Conservation (phyloP, 2,797 vertebrate genomes). For the Sebastes flavidus region DNA sequence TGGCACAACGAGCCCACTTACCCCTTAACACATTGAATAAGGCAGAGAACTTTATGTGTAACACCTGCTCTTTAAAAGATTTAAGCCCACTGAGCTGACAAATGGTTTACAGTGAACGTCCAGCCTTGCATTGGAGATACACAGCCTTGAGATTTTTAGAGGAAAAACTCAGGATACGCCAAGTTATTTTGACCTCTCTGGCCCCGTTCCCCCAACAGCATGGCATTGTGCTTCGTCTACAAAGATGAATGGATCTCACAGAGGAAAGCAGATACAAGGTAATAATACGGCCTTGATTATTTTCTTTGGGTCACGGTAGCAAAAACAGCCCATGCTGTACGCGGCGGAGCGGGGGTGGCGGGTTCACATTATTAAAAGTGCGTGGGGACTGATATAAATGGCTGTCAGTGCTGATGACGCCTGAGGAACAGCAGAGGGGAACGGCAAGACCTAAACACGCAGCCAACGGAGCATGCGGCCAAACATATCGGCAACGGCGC, state of each 20-base stretch:
- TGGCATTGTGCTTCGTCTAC: slow-evolving; percentile 57
- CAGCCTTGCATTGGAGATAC: slow-evolving; percentile 1
- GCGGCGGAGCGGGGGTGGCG: slow-evolving; percentile 1
- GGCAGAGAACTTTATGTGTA: slow-evolving; percentile 25
- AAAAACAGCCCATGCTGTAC: slow-evolving; percentile 54
- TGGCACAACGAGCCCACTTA: slow-evolving; percentile 14
- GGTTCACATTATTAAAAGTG: slow-evolving; percentile 67
- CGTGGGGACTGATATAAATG: slow-evolving; percentile 63
- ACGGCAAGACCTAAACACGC: slow-evolving; percentile 60
- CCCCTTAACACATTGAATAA: background rate
- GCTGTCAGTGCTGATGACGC: slow-evolving; percentile 58
- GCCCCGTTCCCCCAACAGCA: slow-evolving; percentile 39
- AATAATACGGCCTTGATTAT: slow-evolving; percentile 65
- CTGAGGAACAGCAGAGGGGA: slow-evolving; percentile 64
- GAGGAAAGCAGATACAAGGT: slow-evolving; percentile 66
- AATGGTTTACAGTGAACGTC: slow-evolving; percentile 36
- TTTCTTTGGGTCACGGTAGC: slow-evolving; percentile 72
- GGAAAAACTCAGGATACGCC: slow-evolving; percentile 8
- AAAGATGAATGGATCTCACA: slow-evolving; percentile 64
- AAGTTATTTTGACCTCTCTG: slow-evolving; percentile 51
- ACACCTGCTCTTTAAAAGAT: slow-evolving; percentile 69
- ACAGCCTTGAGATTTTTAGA: slow-evolving; percentile 2
- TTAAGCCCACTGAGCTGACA: slow-evolving; percentile 31
- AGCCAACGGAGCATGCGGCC: slow-evolving; percentile 51
- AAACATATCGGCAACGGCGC: slow-evolving; percentile 57